Evolutionary conservation across 1,140 invertebrate genomes (phyloP), one percentile per base, ranked within the genome.

Genomic region (Cydia pomonella): DNA sequence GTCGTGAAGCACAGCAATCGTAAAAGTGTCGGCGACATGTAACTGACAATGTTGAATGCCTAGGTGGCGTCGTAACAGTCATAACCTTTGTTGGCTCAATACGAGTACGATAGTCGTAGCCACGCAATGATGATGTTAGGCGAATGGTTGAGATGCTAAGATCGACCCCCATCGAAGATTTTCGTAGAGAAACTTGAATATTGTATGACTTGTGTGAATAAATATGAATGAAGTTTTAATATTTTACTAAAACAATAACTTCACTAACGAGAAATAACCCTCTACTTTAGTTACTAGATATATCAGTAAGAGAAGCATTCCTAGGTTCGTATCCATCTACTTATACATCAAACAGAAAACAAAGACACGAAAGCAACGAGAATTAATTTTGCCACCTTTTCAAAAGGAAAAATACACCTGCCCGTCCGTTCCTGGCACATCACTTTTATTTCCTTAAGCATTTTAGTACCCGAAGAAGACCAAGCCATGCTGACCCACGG

Each of bases 391-490:
- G 62, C 74, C 53, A 75, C 74, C 47, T 59, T 74, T 76, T 74
- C 75, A 76, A 73, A 73, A 64, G 63, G 44, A 78, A 88, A 87
- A 84, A 84, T 82, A 85, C 87, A 89, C 87, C 87, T 89, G 86
- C 83, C 82, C 74, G 80, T 80, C 80, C 78, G 79, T 79, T 83
- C 73, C 71, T 74, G 69, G 50, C 75, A 76, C 79, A 83, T 81
- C 77, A 79, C 76, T 87, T 91, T 91, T 91, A 90, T 89, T 90
- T 90, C 85, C 82, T 80, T 78, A 53, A 78, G 76, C 80, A 82
- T 83, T 91, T 91, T 87, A 90, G 79, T 88, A 74, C 83, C 75
- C 72, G 44, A 81, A 84, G 84, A 77, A 78, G 81, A 79, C 89
- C 81, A 87, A 72, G 72, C 73, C 82, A 81, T 77, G 79, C 82